Conservation (phyloP, 1,140 invertebrate genomes). For the Sarcophaga peregrina region DNA sequence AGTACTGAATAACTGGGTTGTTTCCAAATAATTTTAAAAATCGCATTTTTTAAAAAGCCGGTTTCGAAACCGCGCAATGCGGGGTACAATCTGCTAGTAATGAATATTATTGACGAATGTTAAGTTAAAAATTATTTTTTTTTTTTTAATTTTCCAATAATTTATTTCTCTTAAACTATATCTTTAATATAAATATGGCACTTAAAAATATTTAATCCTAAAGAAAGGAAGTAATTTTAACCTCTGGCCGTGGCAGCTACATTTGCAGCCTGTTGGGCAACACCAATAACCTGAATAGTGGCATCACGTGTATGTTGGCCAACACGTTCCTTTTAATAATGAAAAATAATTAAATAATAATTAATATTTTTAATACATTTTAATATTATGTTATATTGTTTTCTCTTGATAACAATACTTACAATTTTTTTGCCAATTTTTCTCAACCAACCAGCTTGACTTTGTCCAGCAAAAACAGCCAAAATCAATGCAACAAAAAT, state of each 20-base stretch:
- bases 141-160: too few species aligned
- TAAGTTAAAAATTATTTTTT: too few species aligned
- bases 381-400: neutral
- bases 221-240: slow-evolving; percentile 37
- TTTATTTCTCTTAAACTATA: too few species aligned
- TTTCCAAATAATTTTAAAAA: too few species aligned
- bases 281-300: slow-evolving; percentile 53
- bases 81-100: too few species aligned
- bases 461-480: slow-evolving; percentile 53
- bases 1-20: too few species aligned
- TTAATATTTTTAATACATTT: neutral
- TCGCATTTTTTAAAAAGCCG: too few species aligned
- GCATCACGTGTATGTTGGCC: slow-evolving; percentile 58
- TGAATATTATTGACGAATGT: too few species aligned
- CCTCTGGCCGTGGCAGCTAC: slow-evolving; percentile 56
- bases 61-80: too few species aligned
- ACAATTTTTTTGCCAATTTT: slow-evolving; percentile 57
- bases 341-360: neutral
- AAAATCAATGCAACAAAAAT: slow-evolving; percentile 56
- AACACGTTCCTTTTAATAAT: slow-evolving; percentile 51
- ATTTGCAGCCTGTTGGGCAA: slow-evolving; percentile 59
- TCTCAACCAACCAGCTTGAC: slow-evolving; percentile 57
- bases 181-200: too few species aligned
- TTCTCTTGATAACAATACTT: too few species aligned
- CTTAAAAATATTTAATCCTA: neutral